These are phyloP conservation scores for Leptogaster cylindrica DNA, from an alignment of 2,888 invertebrate species.

Conservation along the genomic window DNA sequence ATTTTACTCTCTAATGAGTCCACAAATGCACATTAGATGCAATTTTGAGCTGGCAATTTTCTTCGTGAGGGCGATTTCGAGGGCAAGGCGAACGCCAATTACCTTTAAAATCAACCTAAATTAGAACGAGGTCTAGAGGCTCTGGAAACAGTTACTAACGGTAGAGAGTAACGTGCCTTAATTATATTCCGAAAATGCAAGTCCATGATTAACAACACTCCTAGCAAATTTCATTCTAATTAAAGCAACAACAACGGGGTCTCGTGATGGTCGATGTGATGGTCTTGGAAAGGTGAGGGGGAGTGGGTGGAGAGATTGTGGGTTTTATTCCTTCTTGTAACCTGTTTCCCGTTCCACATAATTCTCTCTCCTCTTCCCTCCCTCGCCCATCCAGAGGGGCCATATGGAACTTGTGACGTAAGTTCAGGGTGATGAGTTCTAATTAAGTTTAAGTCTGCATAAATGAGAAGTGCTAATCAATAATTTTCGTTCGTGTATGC, in stretches of 20 bases:
- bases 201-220: conserved; percentile 48
- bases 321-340: conserved; percentile 41
- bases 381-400: background rate
- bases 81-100: conserved; percentile 45
- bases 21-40: conserved; percentile 37
- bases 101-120: conserved; percentile 47
- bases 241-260: conserved; percentile 47
- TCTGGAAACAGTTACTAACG: conserved; percentile 23
- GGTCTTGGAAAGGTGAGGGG: too few relatives aligned
- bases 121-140: conserved; percentile 45
- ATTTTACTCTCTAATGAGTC: conserved; percentile 38
- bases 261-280: conserved; percentile 24
- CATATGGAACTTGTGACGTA: conserved; percentile 41
- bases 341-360: conserved; percentile 5
- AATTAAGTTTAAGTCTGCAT: conserved; percentile 49
- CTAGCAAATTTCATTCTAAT: conserved; percentile 47
- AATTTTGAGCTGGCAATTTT: conserved; percentile 34
- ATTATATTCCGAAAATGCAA: conserved; percentile 48
- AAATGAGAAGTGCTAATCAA: conserved; percentile 49
- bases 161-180: conserved; percentile 45
- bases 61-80: conserved; percentile 19
- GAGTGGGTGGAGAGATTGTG: conserved; percentile 17
- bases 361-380: background rate
- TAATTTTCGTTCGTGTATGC: conserved; percentile 47
- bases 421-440: conserved; percentile 48